Evolutionary conservation across 2,888 invertebrate species (phyloP), one percentile per base, ranked within the genome.

Genomic region (Diaperis boleti): DNA sequence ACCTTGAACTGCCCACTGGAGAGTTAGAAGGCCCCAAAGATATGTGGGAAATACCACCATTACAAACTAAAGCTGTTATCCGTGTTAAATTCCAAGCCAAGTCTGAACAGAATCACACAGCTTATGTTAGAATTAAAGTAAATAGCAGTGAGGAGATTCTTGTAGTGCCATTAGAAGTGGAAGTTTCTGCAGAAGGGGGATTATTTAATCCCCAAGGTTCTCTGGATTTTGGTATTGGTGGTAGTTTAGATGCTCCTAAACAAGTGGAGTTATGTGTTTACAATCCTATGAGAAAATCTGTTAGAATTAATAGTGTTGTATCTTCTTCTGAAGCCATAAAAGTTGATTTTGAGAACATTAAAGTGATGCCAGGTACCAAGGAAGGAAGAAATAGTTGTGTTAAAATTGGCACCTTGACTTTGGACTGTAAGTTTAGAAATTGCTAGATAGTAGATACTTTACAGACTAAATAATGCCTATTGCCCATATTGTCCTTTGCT

Each of bases 11-110:
- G 78, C 95, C 97, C 61, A 85, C 83, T 62, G 92, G 92, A 50
- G 90, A 90, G 65, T 84, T 86, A 62, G 91, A 92, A 77, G 95
- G 92, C 55, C 89, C 92, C 49, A 90, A 90, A 76, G 88, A 89
- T 74, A 83, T 94, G 73, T 96, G 97, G 97, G 89, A 92, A 80
- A 92, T 98, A 78, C 92, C 94, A 72, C 95, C 98, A 59, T 93
- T 91, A 82, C 88, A 92, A 78, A 88, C 92, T 39, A 94, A 94
- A 81, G 89, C 94, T 66, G 89, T 98, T 62, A 95, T 96, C 83
- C 87, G 91, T 71, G 90, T 96, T 68, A 88, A 88, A 74, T 93
- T 94, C 81, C 85, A 91, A 75, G 93, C 91, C 37, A 86, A 88
- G 71, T 84, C 86, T 69, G 90, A 90, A 76, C 91, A 89, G 76